A percentile compares a stretch with the other conserved stretches of the same genome.
phyloP scores from a whole-genome alignment of 2,797 vertebrate genomes.

The Halcyon chelicuti region DNA sequence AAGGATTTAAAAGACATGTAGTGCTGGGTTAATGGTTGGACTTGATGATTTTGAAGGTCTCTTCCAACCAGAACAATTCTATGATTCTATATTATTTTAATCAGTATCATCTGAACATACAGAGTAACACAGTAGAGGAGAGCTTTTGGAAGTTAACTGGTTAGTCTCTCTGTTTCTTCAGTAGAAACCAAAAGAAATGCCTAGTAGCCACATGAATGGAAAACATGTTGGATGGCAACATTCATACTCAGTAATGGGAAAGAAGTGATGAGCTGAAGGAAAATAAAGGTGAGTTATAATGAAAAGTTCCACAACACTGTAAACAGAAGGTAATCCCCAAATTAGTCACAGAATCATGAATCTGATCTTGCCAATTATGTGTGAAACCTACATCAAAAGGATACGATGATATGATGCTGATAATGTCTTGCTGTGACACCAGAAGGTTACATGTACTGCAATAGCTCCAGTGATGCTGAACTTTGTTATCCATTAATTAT shows the following conservation, averaged over 20 bases:
- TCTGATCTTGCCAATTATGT: neutral
- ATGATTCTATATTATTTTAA: neutral
- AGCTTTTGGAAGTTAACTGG: neutral
- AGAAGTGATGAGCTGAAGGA: neutral
- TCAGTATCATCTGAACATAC: neutral
- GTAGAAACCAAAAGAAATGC: neutral
- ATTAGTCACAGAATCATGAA: neutral
- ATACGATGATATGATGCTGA: neutral
- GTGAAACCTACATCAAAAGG: neutral
- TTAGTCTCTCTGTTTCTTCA: accelerated
- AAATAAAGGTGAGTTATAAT: neutral
- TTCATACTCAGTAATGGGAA: neutral
- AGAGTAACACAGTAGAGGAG: neutral
- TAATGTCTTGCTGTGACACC: neutral
- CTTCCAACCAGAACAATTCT: neutral
- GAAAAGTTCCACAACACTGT: neutral
- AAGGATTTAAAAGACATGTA: neutral
- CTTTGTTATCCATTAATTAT: neutral
- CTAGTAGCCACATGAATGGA: neutral
- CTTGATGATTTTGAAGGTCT: neutral
- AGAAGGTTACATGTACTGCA: neutral
- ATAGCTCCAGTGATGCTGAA: neutral
- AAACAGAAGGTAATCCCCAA: neutral
- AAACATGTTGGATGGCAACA: neutral
- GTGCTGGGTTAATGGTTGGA: neutral